Conservation (phyloP, 2,888 invertebrate genomes). For the Molorchus minor region DNA sequence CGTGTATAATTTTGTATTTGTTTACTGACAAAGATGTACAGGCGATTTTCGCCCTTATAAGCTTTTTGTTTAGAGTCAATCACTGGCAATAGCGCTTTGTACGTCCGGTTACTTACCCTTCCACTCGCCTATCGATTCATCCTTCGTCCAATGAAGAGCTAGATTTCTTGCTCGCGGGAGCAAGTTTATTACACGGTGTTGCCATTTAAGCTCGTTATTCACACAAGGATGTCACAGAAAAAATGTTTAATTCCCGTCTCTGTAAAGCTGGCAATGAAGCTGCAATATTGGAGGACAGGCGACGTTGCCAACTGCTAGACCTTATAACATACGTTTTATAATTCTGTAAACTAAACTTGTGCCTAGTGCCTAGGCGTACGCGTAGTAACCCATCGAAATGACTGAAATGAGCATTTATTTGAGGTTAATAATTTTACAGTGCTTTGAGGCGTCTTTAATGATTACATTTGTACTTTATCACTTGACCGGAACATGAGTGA, state of each 20-base stretch:
- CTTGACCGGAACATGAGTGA: conserved; percentile 47
- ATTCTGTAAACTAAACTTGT: conserved; percentile 35
- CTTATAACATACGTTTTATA: conserved; percentile 36
- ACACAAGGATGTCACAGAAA: conserved; percentile 43
- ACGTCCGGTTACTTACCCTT: conserved; percentile 67
- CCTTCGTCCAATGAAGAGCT: conserved; percentile 71
- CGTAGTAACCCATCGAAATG: conserved; percentile 45
- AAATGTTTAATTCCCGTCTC: conserved; percentile 33
- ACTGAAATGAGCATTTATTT: conserved; percentile 48
- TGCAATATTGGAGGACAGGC: conserved; percentile 50
- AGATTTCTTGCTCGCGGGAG: conserved; percentile 62
- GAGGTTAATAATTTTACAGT: conserved; percentile 42
- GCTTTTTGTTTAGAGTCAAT: conserved; percentile 62
- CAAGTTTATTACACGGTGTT: conserved; percentile 66
- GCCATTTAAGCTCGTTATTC: conserved; percentile 54
- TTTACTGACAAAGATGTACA: conserved; percentile 65
- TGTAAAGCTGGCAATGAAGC: conserved; percentile 42
- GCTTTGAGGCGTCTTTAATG: conserved; percentile 24
- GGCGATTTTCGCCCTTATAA: conserved; percentile 62
- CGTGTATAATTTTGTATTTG: conserved; percentile 64
- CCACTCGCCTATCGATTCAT: conserved; percentile 72
- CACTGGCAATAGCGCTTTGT: conserved; percentile 66
- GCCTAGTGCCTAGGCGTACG: no score
- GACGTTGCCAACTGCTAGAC: conserved; percentile 52
- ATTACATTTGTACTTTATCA: conserved; percentile 40